Conservation (phyloP, 2,113 vertebrate genomes). For the Rhabdomys dilectus region DNA sequence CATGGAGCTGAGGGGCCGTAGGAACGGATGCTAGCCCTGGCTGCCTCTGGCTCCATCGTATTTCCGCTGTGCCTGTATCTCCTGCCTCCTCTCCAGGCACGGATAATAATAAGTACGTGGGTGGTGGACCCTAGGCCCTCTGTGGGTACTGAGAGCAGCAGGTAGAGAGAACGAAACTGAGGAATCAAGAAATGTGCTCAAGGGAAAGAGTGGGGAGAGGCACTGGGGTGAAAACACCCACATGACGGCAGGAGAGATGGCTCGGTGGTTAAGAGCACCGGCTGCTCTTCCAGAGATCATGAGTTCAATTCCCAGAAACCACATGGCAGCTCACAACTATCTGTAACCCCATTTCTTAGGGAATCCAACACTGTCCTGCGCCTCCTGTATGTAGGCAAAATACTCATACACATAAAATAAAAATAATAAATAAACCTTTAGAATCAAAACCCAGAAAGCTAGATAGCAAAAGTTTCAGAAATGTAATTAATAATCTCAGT, state of each 20-base stretch:
- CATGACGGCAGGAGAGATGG: neutral
- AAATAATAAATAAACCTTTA: neutral
- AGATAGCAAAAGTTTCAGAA: neutral
- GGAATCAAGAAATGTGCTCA: neutral
- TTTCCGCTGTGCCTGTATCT: neutral
- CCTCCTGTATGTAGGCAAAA: neutral
- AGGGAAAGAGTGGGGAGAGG: too few species aligned
- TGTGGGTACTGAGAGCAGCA: neutral
- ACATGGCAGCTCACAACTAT: neutral
- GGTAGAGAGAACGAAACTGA: neutral
- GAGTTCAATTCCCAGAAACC: too few species aligned
- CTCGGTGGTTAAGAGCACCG: neutral
- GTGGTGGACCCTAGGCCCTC: neutral
- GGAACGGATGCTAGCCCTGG: too few species aligned
- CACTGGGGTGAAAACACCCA: neutral
- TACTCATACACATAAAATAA: neutral
- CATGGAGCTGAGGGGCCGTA: neutral
- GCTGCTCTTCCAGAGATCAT: neutral
- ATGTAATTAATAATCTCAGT: neutral
- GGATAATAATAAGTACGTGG: neutral
- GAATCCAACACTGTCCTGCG: neutral
- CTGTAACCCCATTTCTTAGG: neutral
- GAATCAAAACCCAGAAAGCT: neutral
- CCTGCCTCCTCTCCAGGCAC: neutral
- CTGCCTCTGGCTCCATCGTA: neutral